Conservation (phyloP, 2,113 vertebrate genomes). For the Passer domesticus region DNA sequence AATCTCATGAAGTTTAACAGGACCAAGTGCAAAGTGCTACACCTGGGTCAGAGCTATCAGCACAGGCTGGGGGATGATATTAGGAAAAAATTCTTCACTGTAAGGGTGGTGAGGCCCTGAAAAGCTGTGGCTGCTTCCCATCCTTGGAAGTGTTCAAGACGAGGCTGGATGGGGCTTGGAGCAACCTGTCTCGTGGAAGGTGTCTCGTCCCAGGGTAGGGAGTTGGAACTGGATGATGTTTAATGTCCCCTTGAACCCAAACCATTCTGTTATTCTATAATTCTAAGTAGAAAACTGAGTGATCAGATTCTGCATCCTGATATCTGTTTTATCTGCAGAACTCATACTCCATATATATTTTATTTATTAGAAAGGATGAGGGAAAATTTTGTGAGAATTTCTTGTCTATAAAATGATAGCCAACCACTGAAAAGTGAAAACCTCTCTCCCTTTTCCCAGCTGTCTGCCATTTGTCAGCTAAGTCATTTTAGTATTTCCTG, state of each 20-base stretch:
- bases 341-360: neutral
- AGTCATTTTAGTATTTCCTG: neutral
- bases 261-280: too few relatives aligned
- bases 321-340: neutral
- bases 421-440: neutral
- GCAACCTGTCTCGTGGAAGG: too few relatives aligned
- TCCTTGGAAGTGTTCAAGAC: neutral
- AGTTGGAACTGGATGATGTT: neutral
- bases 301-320: neutral
- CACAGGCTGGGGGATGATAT: neutral
- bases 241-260: neutral
- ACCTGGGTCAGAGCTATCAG: rapidly evolving
- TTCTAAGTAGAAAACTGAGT: neutral
- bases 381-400: neutral
- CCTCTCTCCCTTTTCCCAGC: neutral
- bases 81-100: neutral
- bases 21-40: neutral
- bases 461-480: neutral
- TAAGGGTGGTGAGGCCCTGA: neutral
- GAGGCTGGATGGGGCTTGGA: neutral
- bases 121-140: neutral
- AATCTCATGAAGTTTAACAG: neutral
- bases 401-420: neutral
- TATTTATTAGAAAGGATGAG: neutral
- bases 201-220: neutral